phyloP scores from a whole-genome alignment of 1,140 invertebrate genomes.

The Cherax quadricarinatus region DNA sequence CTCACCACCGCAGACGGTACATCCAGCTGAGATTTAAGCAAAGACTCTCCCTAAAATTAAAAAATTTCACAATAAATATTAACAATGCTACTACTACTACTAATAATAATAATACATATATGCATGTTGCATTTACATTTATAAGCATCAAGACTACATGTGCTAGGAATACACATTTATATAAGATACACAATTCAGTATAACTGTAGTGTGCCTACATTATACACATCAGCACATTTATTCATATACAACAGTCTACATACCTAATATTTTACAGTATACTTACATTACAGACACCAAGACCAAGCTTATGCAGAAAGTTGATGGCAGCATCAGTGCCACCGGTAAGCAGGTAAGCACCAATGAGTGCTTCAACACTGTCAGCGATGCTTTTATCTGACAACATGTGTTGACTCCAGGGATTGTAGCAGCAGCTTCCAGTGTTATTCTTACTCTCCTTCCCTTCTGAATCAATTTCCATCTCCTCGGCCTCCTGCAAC shows the following conservation, averaged over 20 bases:
- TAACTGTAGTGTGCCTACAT: too few relatives aligned
- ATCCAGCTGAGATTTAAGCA: neutral
- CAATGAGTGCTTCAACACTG: slow-evolving; percentile 49
- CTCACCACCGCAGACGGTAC: slow-evolving; percentile 3
- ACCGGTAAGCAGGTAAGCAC: slow-evolving; percentile 40
- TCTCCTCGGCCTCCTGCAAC: neutral
- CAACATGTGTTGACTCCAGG: slow-evolving; percentile 42
- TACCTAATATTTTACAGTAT: too few relatives aligned
- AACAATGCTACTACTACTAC: too few relatives aligned
- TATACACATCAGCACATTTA: too few relatives aligned
- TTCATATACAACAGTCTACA: too few relatives aligned
- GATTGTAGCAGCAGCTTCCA: slow-evolving; percentile 52
- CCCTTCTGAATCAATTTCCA: neutral
- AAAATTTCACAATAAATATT: too few relatives aligned
- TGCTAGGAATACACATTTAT: too few relatives aligned
- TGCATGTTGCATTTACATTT: too few relatives aligned
- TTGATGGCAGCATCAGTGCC: slow-evolving; percentile 33
- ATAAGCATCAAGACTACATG: too few relatives aligned
- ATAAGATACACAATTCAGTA: too few relatives aligned
- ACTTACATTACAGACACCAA: slow-evolving; percentile 45
- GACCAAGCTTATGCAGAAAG: slow-evolving; percentile 28
- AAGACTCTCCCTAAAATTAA: slow-evolving; percentile 8
- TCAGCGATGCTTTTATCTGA: slow-evolving; percentile 58
- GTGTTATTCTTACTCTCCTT: neutral
- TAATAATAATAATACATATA: too few relatives aligned